Base-by-base conservation (phyloP, 2,113 vertebrate species). In the Lagopus muta region DNA sequence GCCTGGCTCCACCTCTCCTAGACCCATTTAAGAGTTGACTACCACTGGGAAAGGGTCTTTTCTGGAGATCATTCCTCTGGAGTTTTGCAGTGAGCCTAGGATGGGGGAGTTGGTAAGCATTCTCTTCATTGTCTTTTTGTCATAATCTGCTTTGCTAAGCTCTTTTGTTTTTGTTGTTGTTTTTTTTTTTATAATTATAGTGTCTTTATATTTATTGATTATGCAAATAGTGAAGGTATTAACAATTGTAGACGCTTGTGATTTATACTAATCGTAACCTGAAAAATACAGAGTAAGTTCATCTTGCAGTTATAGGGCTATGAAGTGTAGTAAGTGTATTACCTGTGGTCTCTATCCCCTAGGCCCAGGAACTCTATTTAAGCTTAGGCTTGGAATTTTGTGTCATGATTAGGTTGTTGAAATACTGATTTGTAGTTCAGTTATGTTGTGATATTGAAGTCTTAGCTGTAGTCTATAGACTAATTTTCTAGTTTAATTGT, bases 361-460 rank as follows among this genome's bases (percentile, higher is more conserved):
- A 55, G 28, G 36, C 7, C 22, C 24, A 71, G 28, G 43, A 67
- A 19, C 10, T 75, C 28, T 20, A 42, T 67, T 83, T 90, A 89
- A 92, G 8, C 4, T 32, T 36, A 70, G 30, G 6, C 15, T 55
- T 84, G 0, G 30, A 16, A 1, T 5, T 21, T 18, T 4, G 0
- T 64, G 1, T 0, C 7, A 78, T 2, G 28, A 2, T 4, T 64
- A 1, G 4, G 1, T 30, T 30, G 4, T 40, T 32, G 10, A 27
- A 28, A 0, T 2, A 1, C 4, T 38, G 4, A 2, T 48, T 2
- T 32, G 2, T 0, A 16, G 5, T 2, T 14, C 0, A 19, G 2
- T 3, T 75, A 1, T 58, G 36, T 2, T 40, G 6, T 4, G 28
- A 2, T 11, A 2, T 27, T 4, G 20, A 15, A 7, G 60, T 54